Conservation (phyloP, 2,113 vertebrate species). For the Colinus virginianus region DNA sequence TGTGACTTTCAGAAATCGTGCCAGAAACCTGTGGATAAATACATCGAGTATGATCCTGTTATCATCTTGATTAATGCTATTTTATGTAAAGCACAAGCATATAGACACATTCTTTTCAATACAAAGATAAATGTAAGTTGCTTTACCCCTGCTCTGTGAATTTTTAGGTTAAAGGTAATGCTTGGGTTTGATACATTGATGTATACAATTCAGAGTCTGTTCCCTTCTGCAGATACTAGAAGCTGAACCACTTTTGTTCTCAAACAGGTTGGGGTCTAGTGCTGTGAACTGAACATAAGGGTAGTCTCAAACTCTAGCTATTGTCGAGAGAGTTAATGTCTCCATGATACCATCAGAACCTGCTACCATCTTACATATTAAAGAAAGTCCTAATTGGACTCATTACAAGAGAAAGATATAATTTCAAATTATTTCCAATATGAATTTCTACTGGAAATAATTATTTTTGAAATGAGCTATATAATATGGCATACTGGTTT, state of each 20-base stretch:
- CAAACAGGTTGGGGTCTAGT: not conserved
- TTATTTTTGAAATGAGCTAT: not conserved
- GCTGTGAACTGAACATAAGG: not conserved
- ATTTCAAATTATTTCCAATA: not conserved
- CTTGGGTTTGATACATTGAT: not conserved
- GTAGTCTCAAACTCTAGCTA: not conserved
- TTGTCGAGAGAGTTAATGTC: not conserved
- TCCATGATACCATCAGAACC: not conserved
- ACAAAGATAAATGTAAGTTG: slow-evolving; percentile 92
- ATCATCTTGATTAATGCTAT: slow-evolving; percentile 97
- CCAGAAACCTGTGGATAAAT: slow-evolving; percentile 97
- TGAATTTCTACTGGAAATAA: not conserved
- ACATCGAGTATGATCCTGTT: slow-evolving; percentile 98
- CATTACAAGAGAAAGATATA: not conserved
- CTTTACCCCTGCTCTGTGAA: not conserved
- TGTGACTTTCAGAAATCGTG: slow-evolving; percentile 87
- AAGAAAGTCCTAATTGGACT: not conserved
- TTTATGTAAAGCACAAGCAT: slow-evolving; percentile 95
- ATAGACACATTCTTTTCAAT: slow-evolving; percentile 96
- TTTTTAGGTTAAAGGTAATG: not conserved
- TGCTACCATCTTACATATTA: not conserved
- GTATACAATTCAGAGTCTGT: not conserved
- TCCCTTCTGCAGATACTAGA: not conserved
- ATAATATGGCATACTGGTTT: not conserved
- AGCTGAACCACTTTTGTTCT: not conserved